phyloP scores from a whole-genome alignment of 2,888 invertebrate species.

The Tetranychus piercei region DNA sequence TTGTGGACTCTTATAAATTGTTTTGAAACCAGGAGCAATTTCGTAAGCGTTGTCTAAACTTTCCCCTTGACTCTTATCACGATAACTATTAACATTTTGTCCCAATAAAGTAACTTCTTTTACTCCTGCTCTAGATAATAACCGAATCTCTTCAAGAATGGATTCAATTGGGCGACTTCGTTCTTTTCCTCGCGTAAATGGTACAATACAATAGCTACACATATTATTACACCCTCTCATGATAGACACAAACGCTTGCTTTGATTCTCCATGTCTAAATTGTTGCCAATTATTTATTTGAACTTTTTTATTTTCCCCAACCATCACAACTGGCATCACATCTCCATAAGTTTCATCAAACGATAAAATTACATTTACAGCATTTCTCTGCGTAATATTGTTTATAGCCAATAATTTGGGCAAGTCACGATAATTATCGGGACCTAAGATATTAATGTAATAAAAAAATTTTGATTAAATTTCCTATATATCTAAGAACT shows the following conservation, averaged over 20 bases:
- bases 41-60: background rate
- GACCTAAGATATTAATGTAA: constrained; percentile 32
- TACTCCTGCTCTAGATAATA: constrained; percentile 56
- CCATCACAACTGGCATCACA: constrained; percentile 52
- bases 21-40: constrained; percentile 48
- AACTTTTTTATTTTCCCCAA: background rate
- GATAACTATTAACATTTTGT: constrained; percentile 92
- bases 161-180: constrained; percentile 63
- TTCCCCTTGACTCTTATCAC: constrained; percentile 40
- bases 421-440: constrained; percentile 84
- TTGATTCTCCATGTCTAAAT: background rate
- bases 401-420: constrained; percentile 53
- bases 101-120: constrained; percentile 57
- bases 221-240: constrained; percentile 98
- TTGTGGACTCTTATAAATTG: constrained; percentile 58
- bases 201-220: constrained; percentile 95
- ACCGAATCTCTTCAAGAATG: constrained; percentile 57
- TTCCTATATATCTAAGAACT: too few species aligned
- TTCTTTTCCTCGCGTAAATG: constrained; percentile 76
- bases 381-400: constrained; percentile 30
- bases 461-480: too few species aligned
- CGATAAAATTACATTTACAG: constrained; percentile 73
- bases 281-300: constrained; percentile 11
- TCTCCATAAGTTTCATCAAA: constrained; percentile 93
- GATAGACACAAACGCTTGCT: constrained; percentile 43